Evolutionary conservation across 2,888 invertebrate genomes (phyloP).

Genomic region (Dorcus parallelipipedus): DNA sequence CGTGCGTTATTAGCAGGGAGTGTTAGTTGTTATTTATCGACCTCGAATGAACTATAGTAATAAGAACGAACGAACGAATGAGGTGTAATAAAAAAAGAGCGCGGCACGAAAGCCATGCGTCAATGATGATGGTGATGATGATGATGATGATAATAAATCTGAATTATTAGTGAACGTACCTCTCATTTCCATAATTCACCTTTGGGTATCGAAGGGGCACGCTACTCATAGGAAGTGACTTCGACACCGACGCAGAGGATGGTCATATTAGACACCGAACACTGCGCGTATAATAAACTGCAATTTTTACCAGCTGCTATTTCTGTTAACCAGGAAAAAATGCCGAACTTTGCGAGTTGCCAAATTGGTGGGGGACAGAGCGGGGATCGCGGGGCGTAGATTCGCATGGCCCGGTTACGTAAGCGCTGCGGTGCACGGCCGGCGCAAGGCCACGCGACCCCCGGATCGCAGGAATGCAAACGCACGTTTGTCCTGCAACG

Average conservation of each 20-base stretch:
- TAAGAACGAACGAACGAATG: too few species aligned
- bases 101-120: too few species aligned
- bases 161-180: conserved; percentile 33
- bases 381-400: conserved; percentile 29
- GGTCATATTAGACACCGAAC: conserved; percentile 2
- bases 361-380: conserved; percentile 43
- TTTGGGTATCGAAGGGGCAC: conserved; percentile 1
- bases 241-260: neutral
- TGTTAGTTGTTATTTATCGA: too few species aligned
- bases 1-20: too few species aligned
- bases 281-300: conserved; percentile 19
- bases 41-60: too few species aligned
- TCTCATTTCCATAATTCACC: conserved; percentile 44
- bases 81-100: too few species aligned
- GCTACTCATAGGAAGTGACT: conserved; percentile 6
- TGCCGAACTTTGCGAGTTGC: conserved; percentile 44
- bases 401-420: conserved; percentile 37
- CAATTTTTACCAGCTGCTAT: conserved; percentile 44
- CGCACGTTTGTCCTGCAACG: neutral
- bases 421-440: conserved; percentile 33
- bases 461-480: neutral
- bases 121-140: too few species aligned
- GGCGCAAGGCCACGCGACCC: conserved; percentile 27
- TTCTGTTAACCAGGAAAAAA: conserved; percentile 50
- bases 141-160: too few species aligned